Percentiles rank a stretch among this genome's conserved stretches.
phyloP scores from a whole-genome alignment of 2,888 invertebrate species.

The Celastrina argiolus region DNA sequence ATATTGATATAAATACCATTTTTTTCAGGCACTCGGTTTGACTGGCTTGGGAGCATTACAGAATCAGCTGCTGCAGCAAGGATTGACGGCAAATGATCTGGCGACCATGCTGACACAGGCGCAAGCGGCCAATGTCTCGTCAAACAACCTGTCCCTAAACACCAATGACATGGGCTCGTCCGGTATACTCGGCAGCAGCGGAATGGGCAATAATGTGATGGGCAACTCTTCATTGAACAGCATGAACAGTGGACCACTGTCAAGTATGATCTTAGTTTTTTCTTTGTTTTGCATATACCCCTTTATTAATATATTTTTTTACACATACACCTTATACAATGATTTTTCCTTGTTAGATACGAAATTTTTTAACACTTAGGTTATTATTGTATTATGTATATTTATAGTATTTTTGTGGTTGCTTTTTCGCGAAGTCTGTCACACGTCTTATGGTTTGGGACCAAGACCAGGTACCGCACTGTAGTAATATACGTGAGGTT shows the following conservation, averaged over 20 bases:
- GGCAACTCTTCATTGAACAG: slow-evolving; percentile 52
- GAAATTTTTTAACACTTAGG: no score
- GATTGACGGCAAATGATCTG: slow-evolving; percentile 64
- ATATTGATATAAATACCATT: not conserved
- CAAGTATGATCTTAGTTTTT: slow-evolving; percentile 44
- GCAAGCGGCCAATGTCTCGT: slow-evolving; percentile 46
- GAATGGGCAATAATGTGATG: slow-evolving; percentile 46
- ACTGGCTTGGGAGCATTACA: slow-evolving; percentile 69
- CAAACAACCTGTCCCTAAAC: slow-evolving; percentile 48
- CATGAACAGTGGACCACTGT: slow-evolving; percentile 62
- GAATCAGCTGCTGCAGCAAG: slow-evolving; percentile 71
- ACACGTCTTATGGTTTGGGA: no score
- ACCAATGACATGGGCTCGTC: slow-evolving; percentile 46
- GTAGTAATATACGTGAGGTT: no score
- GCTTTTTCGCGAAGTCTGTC: no score
- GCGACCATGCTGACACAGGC: slow-evolving; percentile 55
- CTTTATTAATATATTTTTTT: not conserved
- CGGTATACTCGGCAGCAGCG: slow-evolving; percentile 46
- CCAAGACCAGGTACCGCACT: no score
- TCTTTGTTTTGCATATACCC: not conserved
- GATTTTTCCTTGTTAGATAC: no score
- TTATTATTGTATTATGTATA: no score
- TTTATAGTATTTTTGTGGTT: no score
- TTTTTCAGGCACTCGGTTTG: slow-evolving; percentile 62
- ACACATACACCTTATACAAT: not conserved